Conservation (phyloP, 64 coral and sea anemone genomes). For the Orbicella faveolata region DNA sequence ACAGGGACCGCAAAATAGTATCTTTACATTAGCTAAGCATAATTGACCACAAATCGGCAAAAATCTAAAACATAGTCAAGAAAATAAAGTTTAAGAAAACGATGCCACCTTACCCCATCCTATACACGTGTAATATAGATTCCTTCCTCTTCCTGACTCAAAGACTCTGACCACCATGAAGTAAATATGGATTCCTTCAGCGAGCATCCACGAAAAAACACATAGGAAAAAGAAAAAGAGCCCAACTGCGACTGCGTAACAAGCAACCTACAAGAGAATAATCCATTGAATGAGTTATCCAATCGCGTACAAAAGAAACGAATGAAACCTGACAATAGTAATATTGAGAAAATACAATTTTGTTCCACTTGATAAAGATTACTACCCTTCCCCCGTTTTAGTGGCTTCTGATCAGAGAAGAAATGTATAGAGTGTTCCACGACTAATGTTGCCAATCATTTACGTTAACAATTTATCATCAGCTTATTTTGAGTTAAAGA, state of each 20-base stretch:
- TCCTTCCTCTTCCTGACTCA: slow-evolving; percentile 45
- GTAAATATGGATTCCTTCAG: slow-evolving; percentile 77
- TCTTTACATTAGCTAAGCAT: too few species aligned
- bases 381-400: too few species aligned
- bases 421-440: too few species aligned
- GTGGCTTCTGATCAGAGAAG: too few species aligned
- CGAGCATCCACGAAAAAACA: slow-evolving; percentile 76
- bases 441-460: too few species aligned
- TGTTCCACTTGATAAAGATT: too few species aligned
- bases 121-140: slow-evolving; percentile 27
- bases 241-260: slow-evolving; percentile 22
- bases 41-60: neutral
- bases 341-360: too few species aligned
- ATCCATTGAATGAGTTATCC: neutral
- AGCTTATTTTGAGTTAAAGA: too few species aligned
- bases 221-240: slow-evolving; percentile 61
- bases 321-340: neutral
- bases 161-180: slow-evolving; percentile 69
- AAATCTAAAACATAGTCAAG: neutral
- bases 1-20: neutral
- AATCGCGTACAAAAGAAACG: neutral
- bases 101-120: slow-evolving; percentile 56
- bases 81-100: neutral
- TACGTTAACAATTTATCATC: too few species aligned
- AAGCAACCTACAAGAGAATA: slow-evolving; percentile 6